These are phyloP conservation scores for Ceyx margarethae DNA, from an alignment of 2,113 vertebrate genomes.

Conservation along the genomic window DNA sequence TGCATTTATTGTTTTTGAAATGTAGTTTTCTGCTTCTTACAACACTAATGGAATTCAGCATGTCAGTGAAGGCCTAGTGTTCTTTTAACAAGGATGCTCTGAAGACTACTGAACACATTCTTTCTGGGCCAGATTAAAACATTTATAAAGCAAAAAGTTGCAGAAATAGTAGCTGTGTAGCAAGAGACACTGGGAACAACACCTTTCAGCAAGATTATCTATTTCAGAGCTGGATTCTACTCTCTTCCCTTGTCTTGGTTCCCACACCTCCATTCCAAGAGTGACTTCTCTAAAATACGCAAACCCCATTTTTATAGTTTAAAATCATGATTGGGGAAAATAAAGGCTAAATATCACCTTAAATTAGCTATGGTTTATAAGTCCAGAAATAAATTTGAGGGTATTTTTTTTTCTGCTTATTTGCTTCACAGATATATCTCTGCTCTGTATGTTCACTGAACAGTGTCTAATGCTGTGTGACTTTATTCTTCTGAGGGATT, in stretches of 20 bases:
- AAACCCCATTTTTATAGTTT: not conserved
- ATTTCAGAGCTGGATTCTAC: not conserved
- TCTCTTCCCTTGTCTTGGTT: not conserved
- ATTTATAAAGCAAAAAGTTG: not conserved
- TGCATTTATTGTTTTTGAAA: not conserved
- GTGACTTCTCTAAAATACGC: not conserved
- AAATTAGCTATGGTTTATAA: not conserved
- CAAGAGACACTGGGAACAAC: not conserved
- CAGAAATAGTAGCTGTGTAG: not conserved
- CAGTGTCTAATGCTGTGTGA: not conserved
- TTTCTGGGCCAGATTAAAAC: not conserved
- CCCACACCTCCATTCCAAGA: not conserved
- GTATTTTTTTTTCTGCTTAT: fast-evolving
- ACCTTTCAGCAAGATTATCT: not conserved
- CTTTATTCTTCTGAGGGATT: not conserved
- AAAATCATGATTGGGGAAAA: not conserved
- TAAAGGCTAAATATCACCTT: not conserved
- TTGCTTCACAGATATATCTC: not conserved
- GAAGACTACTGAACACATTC: not conserved
- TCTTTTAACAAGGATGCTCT: not conserved
- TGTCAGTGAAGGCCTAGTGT: not conserved
- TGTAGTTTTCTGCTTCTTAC: not conserved
- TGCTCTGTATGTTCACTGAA: not conserved
- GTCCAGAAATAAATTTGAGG: not conserved
- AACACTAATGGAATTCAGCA: not conserved